Base-by-base conservation (phyloP, 2,113 vertebrate species). In the Stomatorhinus ivindoensis region DNA sequence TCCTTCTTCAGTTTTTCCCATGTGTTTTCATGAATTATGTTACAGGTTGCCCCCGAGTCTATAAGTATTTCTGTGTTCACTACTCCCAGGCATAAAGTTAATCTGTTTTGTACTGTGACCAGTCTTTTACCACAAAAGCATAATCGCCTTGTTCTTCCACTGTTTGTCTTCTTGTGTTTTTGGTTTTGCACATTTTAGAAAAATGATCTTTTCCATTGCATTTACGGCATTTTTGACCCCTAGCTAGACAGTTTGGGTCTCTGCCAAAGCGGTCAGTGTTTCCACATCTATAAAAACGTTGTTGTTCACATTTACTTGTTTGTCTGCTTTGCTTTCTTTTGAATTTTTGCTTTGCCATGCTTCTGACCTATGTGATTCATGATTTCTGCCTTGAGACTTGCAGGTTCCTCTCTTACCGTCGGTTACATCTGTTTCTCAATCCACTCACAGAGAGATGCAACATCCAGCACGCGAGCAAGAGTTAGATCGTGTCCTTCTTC, bases 231-330 rank as follows among this genome's bases (percentile, higher is more conserved):
- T 87, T 89, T 21, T 90, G 84, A 47, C 88, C 88, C 15, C 19
- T 3, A 42, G 89, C 91, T 2, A 90, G 88, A 48, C 88, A 91
- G 69, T 89, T 89, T 17, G 69, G 85, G 51, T 92, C 83, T 84
- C 42, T 86, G 50, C 89, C 88, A 1, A 91, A 73, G 3, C 90
- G 88, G 55, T 89, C 90, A 31, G 21, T 88, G 8, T 89, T 21
- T 2, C 88, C 88, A 84, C 88, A 91, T 84, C 87, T 87, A 55
- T 91, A 89, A 17, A 88, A 92, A 55, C 19, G 53, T 7, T 55
- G 53, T 5, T 55, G 53, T 55, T 55, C 51, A 55, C 51, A 19
- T 19, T 19, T 42, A 42, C 44, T 44, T 44, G 42, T 44, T 44
- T 44, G 42, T 44, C 2, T 44, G 4, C 42, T 44, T 44, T 44